Evolutionary conservation across 2,888 invertebrate genomes (phyloP).

Genomic region (Epistrophella euchroma): DNA sequence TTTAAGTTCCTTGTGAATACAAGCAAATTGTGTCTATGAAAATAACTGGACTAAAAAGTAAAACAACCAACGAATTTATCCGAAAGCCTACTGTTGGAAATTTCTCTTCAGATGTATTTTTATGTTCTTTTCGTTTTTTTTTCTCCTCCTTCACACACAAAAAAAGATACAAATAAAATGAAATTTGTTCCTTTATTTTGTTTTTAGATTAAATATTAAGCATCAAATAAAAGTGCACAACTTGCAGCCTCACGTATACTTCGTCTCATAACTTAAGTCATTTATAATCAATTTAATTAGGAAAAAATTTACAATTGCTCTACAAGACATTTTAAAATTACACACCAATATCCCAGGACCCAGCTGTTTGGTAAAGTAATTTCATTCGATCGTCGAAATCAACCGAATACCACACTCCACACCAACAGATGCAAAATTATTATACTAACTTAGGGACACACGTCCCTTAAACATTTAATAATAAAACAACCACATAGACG

Average conservation of each 20-base stretch:
- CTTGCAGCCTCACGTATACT: too few relatives aligned
- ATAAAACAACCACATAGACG: slow-evolving; percentile 71
- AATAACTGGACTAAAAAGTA: slow-evolving; percentile 10
- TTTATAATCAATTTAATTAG: too few relatives aligned
- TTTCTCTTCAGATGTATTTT: neutral
- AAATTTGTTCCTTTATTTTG: neutral
- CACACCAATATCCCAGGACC: neutral
- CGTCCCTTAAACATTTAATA: slow-evolving; percentile 68
- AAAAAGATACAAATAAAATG: slow-evolving; percentile 14
- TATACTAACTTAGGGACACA: slow-evolving; percentile 61
- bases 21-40: slow-evolving; percentile 33
- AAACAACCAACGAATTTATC: slow-evolving; percentile 3
- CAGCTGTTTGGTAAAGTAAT: neutral
- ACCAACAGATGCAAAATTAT: slow-evolving; percentile 44
- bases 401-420: neutral
- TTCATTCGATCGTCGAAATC: neutral
- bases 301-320: too few relatives aligned
- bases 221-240: too few relatives aligned
- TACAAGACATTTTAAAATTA: too few relatives aligned
- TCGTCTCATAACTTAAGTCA: too few relatives aligned
- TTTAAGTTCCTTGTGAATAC: slow-evolving; percentile 45
- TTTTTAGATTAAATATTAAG: too few relatives aligned
- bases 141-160: neutral
- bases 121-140: slow-evolving; percentile 8
- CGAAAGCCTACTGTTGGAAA: slow-evolving; percentile 8